Conservation (phyloP, 2,888 invertebrate species). For the Pantelozetes paolii region DNA sequence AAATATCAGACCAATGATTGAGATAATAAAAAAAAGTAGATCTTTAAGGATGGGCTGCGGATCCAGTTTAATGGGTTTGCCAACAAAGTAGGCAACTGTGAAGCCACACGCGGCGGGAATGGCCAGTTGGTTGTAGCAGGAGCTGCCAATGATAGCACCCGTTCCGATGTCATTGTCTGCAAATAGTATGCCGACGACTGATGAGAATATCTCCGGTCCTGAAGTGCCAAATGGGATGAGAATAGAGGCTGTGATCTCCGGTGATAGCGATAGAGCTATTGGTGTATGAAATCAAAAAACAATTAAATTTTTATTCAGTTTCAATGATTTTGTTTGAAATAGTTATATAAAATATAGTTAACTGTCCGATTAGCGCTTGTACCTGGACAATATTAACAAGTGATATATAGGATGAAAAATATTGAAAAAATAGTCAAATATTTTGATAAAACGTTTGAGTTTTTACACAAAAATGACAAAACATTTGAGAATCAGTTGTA, state of each 20-base stretch:
- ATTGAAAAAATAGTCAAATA: neutral
- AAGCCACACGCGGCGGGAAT: slow-evolving; percentile 40
- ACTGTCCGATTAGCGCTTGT: neutral
- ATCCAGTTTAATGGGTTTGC: slow-evolving; percentile 30
- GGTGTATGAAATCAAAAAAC: neutral
- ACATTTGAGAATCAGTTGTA: neutral
- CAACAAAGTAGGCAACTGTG: slow-evolving; percentile 36
- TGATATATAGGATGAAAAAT: slow-evolving; percentile 9
- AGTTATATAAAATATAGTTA: neutral
- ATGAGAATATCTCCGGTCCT: slow-evolving; percentile 41
- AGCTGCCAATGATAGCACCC: slow-evolving; percentile 41
- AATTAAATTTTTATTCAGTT: neutral
- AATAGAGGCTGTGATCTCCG: slow-evolving; percentile 37
- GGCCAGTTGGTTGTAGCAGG: slow-evolving; percentile 38
- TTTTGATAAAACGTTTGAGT: neutral
- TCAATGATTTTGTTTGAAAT: neutral
- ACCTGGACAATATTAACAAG: slow-evolving; percentile 18
- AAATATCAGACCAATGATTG: slow-evolving; percentile 40
- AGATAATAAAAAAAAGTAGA: slow-evolving; percentile 36
- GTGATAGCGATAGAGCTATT: slow-evolving; percentile 30
- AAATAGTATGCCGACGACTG: slow-evolving; percentile 37
- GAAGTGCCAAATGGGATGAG: slow-evolving; percentile 41
- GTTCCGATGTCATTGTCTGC: slow-evolving; percentile 42
- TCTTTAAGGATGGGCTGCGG: slow-evolving; percentile 31
- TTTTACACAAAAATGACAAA: neutral